A percentile compares a stretch with the other conserved stretches of the same genome.
These are phyloP conservation scores for Lepidurus couesii DNA, from an alignment of 1,140 invertebrate genomes.

Conservation along the genomic window DNA sequence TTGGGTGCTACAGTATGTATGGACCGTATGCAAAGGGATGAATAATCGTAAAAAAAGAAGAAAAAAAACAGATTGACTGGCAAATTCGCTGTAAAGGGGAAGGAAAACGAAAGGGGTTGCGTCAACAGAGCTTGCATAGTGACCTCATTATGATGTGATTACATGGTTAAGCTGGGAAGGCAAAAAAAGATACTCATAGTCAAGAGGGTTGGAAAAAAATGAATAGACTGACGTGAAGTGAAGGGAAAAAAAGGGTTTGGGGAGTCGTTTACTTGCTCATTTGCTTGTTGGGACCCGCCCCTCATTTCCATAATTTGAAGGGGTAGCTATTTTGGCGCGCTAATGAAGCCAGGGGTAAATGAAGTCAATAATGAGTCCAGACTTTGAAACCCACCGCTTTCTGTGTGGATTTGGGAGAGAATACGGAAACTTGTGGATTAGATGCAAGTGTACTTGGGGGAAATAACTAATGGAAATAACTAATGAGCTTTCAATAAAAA, in stretches of 20 bases:
- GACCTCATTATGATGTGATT: constrained; percentile 22
- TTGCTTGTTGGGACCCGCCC: neutral
- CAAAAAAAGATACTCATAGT: constrained; percentile 3
- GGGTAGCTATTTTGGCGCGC: neutral
- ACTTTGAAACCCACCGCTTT: neutral
- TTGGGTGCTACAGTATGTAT: constrained; percentile 5
- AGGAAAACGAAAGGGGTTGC: neutral
- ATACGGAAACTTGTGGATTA: neutral
- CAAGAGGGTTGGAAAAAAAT: constrained; percentile 6
- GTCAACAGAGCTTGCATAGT: neutral
- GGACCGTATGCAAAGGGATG: too few relatives aligned
- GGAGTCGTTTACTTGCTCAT: constrained; percentile 9
- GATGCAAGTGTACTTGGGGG: neutral
- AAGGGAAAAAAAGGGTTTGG: neutral
- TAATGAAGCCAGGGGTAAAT: neutral
- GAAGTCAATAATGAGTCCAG: neutral
- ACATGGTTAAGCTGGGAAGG: neutral
- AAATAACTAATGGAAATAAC: neutral
- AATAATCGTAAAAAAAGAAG: neutral
- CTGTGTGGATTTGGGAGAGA: neutral
- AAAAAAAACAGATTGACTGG: constrained; percentile 12
- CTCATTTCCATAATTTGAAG: constrained; percentile 11
- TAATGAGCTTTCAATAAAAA: too few relatives aligned
- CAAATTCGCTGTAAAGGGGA: neutral
- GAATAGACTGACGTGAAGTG: neutral